Evolutionary conservation across 2,888 invertebrate genomes (phyloP), one percentile per base, ranked within the genome.

Genomic region (Orthosia gracilis): DNA sequence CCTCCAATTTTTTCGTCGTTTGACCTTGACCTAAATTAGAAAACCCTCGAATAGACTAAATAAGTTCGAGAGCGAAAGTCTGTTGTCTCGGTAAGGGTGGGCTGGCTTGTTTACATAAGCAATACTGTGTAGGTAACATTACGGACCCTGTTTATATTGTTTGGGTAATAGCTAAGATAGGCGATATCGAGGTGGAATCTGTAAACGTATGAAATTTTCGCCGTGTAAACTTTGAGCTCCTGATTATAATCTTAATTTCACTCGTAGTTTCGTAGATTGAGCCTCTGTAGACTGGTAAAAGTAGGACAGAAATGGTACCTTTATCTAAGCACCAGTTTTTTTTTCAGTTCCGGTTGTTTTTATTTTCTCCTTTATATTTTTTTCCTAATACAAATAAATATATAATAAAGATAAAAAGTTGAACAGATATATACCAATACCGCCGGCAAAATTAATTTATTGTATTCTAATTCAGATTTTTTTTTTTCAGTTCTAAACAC

Each of bases 11-110:
- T 91, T 90, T 85, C 87, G 84, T 81, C 82, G 70, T 74, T 61
- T 88, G 89, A 85, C 93, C 94, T 94, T 94, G 94, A 93, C 94
- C 92, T 81, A 89, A 83, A 91, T 92, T 88, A 80, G 76, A 80
- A 88, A 88, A 83, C 86, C 85, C 87, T 90, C 85, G 76, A 80
- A 88, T 84, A 85, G 85, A 84, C 86, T 88, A 82, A 84, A 89
- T 85, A 87, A 84, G 75, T 83, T 78, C 55, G 69, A 82, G 77
- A 82, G 69, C 71, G 76, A 76, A 81, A 75, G 69, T 82, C 71
- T 69, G 84, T 80, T 75, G 82, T 83, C 70, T 83, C 80, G 64
- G 61, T 52, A 79, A 74, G 52, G 52, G 73, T 64, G 68, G 68
- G 68, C 40, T 71, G 71, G 75, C 55, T 80, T 84, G 69, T 71